These are phyloP conservation scores for Trachelipus rathkii DNA, from an alignment of 1,140 invertebrate species.

Conservation along the genomic window DNA sequence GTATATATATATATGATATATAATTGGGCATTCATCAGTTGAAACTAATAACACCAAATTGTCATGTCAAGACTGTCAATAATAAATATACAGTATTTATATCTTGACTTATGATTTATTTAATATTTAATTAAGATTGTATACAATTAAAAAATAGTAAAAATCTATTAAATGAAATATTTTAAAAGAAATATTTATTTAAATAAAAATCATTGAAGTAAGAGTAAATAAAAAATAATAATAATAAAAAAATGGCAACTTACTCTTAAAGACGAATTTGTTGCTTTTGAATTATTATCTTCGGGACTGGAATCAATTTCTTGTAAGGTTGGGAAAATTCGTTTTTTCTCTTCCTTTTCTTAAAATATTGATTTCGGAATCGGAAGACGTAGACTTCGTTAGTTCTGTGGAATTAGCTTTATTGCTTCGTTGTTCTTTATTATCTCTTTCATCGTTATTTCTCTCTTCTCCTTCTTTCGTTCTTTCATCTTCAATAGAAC, in stretches of 20 bases:
- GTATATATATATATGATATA: no score
- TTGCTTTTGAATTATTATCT: neutral
- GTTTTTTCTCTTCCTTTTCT: neutral
- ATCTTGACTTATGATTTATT: no score
- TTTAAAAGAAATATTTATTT: no score
- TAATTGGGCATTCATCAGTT: no score
- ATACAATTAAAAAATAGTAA: no score
- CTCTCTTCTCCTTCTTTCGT: slow-evolving; percentile 17
- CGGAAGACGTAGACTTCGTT: neutral
- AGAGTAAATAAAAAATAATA: no score
- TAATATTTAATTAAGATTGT: no score
- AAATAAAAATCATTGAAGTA: no score
- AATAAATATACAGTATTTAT: no score
- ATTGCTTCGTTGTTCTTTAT: slow-evolving; percentile 13
- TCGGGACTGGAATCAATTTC: neutral
- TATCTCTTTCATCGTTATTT: neutral
- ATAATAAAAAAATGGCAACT: neutral
- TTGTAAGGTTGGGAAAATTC: neutral
- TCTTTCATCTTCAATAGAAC: slow-evolving; percentile 19
- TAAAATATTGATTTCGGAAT: neutral
- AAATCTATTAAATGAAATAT: no score
- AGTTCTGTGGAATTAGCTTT: neutral
- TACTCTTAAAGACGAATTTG: neutral
- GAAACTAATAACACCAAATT: no score
- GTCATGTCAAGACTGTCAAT: no score